phyloP scores from a whole-genome alignment of 2,888 invertebrate species.

The Ennomos erosarius region DNA sequence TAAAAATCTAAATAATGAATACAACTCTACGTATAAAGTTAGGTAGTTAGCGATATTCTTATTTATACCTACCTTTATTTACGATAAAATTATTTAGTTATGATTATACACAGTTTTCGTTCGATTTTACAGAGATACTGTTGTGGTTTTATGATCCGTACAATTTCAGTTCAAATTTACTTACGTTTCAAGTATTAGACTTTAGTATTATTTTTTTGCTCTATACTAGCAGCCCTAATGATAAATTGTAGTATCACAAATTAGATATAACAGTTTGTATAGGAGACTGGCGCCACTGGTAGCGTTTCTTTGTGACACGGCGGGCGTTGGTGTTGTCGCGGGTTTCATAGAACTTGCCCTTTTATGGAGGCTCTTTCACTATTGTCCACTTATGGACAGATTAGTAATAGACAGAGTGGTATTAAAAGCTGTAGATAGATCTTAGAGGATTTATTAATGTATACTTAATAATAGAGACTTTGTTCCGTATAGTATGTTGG shows the following conservation, averaged over 20 bases:
- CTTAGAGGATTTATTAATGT: not conserved
- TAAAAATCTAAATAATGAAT: no score
- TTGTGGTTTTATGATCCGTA: no score
- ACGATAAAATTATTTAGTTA: no score
- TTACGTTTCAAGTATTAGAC: no score
- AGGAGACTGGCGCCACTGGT: slow-evolving; percentile 28
- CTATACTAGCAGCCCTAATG: slow-evolving; percentile 16
- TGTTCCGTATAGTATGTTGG: no score
- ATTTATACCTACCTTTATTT: no score
- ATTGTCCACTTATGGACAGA: slow-evolving; percentile 20
- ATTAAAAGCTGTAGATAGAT: not conserved
- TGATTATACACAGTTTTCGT: no score
- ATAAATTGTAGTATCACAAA: not conserved
- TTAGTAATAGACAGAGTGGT: not conserved
- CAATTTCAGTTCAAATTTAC: no score
- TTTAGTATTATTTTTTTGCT: not conserved
- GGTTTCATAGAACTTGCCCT: slow-evolving; percentile 16
- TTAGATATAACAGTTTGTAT: slow-evolving; percentile 2
- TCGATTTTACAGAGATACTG: no score
- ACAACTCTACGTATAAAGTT: no score
- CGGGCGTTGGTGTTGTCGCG: slow-evolving; percentile 26
- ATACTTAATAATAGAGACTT: no score
- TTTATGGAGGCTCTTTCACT: slow-evolving; percentile 21
- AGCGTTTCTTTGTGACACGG: slow-evolving; percentile 22
- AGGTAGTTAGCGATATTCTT: no score